Percentiles rank a stretch among this genome's conserved stretches.
Evolutionary conservation across 2,888 invertebrate genomes (phyloP).

Genomic region (Kryphioiulus occultus): DNA sequence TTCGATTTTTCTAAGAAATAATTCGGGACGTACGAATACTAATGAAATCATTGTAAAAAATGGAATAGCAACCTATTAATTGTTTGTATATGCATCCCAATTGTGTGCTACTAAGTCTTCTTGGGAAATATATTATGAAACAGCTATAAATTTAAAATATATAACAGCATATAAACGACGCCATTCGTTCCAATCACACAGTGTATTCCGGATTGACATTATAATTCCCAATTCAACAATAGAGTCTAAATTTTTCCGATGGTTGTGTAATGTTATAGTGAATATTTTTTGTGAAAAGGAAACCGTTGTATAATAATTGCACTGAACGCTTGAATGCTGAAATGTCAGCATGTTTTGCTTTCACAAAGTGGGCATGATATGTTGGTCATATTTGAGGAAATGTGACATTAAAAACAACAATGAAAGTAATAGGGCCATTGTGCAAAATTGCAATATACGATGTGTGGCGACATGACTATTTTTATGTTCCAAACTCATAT

Average conservation of each 20-base stretch:
- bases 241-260: neutral
- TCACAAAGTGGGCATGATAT: neutral
- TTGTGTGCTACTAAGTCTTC: neutral
- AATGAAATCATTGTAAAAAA: no score
- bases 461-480: neutral
- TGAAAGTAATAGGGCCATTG: neutral
- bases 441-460: neutral
- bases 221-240: neutral
- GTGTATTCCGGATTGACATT: neutral
- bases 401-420: neutral
- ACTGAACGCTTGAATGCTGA: neutral
- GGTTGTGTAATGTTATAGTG: neutral
- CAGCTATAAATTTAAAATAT: neutral
- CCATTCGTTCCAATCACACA: neutral
- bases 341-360: neutral
- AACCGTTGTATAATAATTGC: conserved; percentile 6
- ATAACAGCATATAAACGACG: neutral
- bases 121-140: neutral
- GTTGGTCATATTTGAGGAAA: conserved; percentile 35
- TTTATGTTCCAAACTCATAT: neutral
- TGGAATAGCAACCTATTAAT: no score
- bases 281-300: neutral
- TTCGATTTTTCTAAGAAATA: no score
- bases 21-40: no score
- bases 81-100: no score